Conservation (phyloP, 2,888 invertebrate genomes). For the Ophion ellenae region DNA sequence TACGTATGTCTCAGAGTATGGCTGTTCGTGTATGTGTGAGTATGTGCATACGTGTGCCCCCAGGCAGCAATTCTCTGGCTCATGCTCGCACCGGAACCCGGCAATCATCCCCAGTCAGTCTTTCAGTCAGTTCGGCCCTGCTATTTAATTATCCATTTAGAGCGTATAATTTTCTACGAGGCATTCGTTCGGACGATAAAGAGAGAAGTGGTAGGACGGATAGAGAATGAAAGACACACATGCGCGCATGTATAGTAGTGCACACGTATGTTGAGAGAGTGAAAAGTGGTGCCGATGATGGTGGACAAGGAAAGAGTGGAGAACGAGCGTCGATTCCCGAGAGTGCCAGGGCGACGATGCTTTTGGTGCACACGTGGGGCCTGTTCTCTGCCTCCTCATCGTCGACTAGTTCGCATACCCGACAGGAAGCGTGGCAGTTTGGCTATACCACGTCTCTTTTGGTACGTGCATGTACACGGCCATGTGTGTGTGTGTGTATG, state of each 20-base stretch:
- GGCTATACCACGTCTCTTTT: slow-evolving; percentile 52
- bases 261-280: background rate
- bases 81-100: slow-evolving; percentile 83
- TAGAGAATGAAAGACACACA: slow-evolving; percentile 36
- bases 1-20: slow-evolving; percentile 21
- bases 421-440: slow-evolving; percentile 75
- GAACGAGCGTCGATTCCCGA: slow-evolving; percentile 59
- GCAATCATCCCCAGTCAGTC: slow-evolving; percentile 84
- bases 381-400: slow-evolving; percentile 53
- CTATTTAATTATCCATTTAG: slow-evolving; percentile 84
- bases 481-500: background rate
- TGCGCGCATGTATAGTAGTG: background rate
- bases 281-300: slow-evolving; percentile 42
- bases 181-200: slow-evolving; percentile 64
- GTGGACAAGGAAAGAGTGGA: slow-evolving; percentile 30
- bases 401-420: slow-evolving; percentile 57
- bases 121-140: slow-evolving; percentile 83
- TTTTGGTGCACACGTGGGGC: slow-evolving; percentile 59
- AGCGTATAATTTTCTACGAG: slow-evolving; percentile 82
- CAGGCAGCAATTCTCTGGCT: slow-evolving; percentile 81
- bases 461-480: background rate
- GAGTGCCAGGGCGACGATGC: slow-evolving; percentile 64
- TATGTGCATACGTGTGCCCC: slow-evolving; percentile 70
- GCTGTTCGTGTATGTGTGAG: background rate
- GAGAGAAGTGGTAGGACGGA: slow-evolving; percentile 43